Percentiles rank a stretch among this genome's conserved stretches.
phyloP scores from a whole-genome alignment of 37 sponge, comb jelly and placozoan species.

The Halichondria panicea region DNA sequence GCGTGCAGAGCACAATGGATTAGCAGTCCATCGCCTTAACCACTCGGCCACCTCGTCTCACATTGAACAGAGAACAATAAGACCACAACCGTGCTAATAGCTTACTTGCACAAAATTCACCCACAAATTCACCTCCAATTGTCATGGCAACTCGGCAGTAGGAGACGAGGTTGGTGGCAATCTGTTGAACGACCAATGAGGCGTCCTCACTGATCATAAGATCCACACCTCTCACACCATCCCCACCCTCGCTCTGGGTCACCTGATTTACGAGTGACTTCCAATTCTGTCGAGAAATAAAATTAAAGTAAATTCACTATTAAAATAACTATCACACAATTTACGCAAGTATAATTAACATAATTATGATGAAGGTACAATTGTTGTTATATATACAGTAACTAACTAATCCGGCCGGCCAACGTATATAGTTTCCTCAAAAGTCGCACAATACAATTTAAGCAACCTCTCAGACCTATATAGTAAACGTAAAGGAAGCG shows the following conservation, averaged over 20 bases:
- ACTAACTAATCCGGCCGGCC: no score
- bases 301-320: no score
- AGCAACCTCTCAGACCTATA: no score
- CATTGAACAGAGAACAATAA: neutral
- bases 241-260: slow-evolving; percentile 5
- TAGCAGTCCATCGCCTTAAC: no score
- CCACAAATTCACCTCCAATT: slow-evolving; percentile 49
- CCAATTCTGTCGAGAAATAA: slow-evolving; percentile 14
- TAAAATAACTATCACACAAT: neutral
- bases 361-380: no score
- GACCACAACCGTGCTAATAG: neutral
- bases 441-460: no score
- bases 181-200: slow-evolving; percentile 42
- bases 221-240: neutral
- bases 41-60: no score
- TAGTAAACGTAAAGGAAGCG: no score
- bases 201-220: slow-evolving; percentile 16
- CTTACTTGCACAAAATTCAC: no score
- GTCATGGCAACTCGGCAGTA: slow-evolving; percentile 79
- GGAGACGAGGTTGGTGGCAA: slow-evolving; percentile 58
- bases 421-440: no score
- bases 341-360: neutral
- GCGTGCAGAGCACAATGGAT: no score
- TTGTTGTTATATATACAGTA: no score
- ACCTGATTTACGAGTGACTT: slow-evolving; percentile 7